Conservation (phyloP, 2,797 vertebrate genomes). For the Sebastes matsubarae region DNA sequence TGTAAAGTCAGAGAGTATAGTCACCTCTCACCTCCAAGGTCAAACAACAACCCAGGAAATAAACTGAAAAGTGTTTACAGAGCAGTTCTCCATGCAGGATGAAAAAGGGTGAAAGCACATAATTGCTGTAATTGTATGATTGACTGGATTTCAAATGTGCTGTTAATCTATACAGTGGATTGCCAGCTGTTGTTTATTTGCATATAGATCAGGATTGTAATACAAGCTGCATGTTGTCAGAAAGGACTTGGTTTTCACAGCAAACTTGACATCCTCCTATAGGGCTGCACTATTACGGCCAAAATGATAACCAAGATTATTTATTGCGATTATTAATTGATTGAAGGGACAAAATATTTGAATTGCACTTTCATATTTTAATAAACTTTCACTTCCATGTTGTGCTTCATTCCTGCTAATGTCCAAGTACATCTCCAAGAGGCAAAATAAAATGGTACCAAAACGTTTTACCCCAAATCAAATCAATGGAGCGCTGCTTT, state of each 20-base stretch:
- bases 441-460: too few species aligned
- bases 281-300: too few species aligned
- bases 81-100: neutral
- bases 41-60: slow-evolving; percentile 16
- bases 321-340: too few species aligned
- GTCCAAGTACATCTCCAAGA: too few species aligned
- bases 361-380: too few species aligned
- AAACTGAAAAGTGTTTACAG: neutral
- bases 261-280: neutral
- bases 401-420: too few species aligned
- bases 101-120: neutral
- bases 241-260: neutral
- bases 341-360: too few species aligned
- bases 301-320: too few species aligned
- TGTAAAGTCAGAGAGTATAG: neutral
- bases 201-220: neutral
- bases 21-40: slow-evolving; percentile 56
- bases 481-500: too few species aligned
- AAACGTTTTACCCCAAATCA: too few species aligned
- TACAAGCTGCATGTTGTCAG: neutral
- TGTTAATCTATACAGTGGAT: neutral
- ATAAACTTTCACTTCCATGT: too few species aligned
- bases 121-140: neutral
- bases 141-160: neutral
- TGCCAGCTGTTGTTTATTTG: neutral